phyloP scores from a whole-genome alignment of 2,797 vertebrate species.

The Eulemur coronatus region DNA sequence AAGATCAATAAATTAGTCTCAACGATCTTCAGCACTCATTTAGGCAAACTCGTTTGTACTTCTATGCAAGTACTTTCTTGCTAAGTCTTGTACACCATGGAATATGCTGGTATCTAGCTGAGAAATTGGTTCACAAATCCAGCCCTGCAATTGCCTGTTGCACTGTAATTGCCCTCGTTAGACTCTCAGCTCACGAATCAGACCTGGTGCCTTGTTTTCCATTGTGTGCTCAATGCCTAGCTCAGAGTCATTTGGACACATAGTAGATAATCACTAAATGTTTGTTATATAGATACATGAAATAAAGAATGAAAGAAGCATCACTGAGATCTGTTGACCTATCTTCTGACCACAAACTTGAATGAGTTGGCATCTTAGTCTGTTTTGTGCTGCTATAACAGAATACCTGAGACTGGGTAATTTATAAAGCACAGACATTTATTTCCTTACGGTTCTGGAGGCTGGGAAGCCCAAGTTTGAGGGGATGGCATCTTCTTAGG shows the following conservation, averaged over 20 bases:
- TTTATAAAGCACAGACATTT: neutral
- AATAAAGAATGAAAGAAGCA: neutral
- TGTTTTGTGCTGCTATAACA: neutral
- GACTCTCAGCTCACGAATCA: neutral
- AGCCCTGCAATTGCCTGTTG: neutral
- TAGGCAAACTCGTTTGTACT: neutral
- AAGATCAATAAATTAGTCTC: constrained; percentile 10
- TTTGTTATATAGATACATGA: neutral
- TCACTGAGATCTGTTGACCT: neutral
- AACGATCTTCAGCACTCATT: neutral
- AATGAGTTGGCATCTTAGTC: neutral
- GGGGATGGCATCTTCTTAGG: too few relatives aligned
- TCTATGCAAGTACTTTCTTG: neutral
- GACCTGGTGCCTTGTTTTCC: neutral
- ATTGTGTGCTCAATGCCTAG: neutral
- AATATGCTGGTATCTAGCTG: neutral
- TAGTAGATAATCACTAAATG: neutral
- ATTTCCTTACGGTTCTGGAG: neutral
- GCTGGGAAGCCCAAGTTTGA: neutral
- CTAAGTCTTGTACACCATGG: neutral
- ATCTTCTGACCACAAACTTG: neutral
- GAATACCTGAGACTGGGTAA: neutral
- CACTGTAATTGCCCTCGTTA: neutral
- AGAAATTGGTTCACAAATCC: constrained; percentile 1
- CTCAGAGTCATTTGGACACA: neutral